Evolutionary conservation across 2,888 invertebrate genomes (phyloP), one percentile per base, ranked within the genome.

Genomic region (Idaea aversata): DNA sequence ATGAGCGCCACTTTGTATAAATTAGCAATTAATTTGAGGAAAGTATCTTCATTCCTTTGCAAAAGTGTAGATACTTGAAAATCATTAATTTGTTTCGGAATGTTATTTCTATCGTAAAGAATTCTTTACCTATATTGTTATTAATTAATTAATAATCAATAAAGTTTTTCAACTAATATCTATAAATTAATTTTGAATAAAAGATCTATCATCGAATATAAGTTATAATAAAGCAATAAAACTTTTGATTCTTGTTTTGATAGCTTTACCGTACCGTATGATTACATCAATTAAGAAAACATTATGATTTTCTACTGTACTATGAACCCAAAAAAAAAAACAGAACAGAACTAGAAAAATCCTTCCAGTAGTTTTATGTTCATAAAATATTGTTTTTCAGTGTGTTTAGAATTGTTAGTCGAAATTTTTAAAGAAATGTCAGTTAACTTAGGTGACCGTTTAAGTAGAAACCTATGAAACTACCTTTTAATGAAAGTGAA

Each of bases 1-100:
- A 82, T 83, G 75, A 77, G 70, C 69, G 63, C 69, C 74, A 76
- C 87, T 88, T 88, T 86, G 78, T 87, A 88, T 88, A 88, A 88
- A 87, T 87, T 85, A 81, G 80, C 85, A 80, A 81, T 84, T 76
- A 72, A 70, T 77, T 78, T 72, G 67, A 68, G 67, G 73, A 72
- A 67, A 75, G 77, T 75, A 78, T 75, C 70, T 74, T 65, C 13
- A 47, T 47, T 10, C 47, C 10, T 47, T 47, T 47, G 13, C 10
- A 47, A 47, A 47, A 47, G 25, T 25, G 25, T 25, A 25, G 7
- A 13, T 47, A 47, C 47, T 47, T 13, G 47, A 47, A 47, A 47
- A 47, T 13, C 47, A 47, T 47, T 47, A 47, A 47, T 47, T 47
- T 47, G 47, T 13, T 25, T 13, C 47, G 47, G 15, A 58, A 16